These are phyloP conservation scores for Pterocles gutturalis DNA, from an alignment of 2,113 vertebrate genomes.

Conservation along the genomic window DNA sequence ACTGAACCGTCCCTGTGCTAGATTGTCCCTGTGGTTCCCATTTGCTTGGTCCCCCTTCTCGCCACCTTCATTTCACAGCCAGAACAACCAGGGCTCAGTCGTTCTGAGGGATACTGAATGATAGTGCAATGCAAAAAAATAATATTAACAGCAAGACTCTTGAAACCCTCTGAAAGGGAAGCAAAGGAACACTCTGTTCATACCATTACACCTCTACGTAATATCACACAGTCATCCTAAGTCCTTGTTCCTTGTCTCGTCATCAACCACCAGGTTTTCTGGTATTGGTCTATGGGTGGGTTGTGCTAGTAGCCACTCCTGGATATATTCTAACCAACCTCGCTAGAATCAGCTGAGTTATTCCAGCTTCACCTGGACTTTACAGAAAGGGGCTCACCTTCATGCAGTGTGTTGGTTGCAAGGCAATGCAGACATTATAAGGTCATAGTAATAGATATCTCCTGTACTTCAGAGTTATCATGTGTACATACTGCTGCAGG, in stretches of 20 bases:
- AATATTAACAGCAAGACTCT: not conserved
- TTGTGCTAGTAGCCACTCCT: not conserved
- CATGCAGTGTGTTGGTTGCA: not conserved
- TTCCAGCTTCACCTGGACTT: not conserved
- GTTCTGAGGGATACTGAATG: not conserved
- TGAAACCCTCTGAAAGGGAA: not conserved
- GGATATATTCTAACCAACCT: not conserved
- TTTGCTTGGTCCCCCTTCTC: not conserved
- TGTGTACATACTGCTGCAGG: not conserved
- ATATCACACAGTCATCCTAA: not conserved
- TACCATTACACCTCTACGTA: not conserved
- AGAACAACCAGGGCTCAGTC: not conserved
- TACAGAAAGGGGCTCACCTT: not conserved
- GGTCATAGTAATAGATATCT: not conserved
- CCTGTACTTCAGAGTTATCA: not conserved
- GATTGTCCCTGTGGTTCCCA: not conserved
- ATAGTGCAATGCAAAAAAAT: not conserved
- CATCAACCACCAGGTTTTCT: not conserved
- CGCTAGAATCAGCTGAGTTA: fast-evolving
- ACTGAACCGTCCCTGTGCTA: fast-evolving
- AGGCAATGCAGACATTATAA: not conserved
- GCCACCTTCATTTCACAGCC: not conserved
- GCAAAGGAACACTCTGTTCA: not conserved
- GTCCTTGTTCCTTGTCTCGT: not conserved
- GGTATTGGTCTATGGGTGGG: not conserved